phyloP scores from a whole-genome alignment of 1,140 invertebrate species.

The Zaprionus davidi region DNA sequence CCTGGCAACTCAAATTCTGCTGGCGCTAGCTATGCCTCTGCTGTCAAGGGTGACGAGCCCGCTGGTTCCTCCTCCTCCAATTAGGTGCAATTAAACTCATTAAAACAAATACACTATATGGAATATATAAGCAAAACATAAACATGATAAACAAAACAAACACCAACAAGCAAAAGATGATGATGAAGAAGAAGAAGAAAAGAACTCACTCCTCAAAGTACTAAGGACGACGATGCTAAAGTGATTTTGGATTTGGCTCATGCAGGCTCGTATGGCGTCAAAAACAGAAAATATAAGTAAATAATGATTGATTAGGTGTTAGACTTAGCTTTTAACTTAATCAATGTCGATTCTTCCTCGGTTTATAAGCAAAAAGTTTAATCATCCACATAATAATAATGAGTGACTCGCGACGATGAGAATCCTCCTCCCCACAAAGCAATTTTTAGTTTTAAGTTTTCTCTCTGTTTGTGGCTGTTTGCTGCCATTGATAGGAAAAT shows the following conservation, averaged over 20 bases:
- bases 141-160: slow-evolving; percentile 18
- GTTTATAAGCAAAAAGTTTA: slow-evolving; percentile 56
- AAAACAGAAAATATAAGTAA: slow-evolving; percentile 73
- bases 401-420: slow-evolving; percentile 25
- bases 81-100: slow-evolving; percentile 56
- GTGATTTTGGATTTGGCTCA: slow-evolving; percentile 70
- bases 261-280: slow-evolving; percentile 69
- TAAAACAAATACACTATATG: slow-evolving; percentile 18
- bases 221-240: slow-evolving; percentile 79
- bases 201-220: slow-evolving; percentile 81
- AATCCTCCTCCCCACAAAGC: slow-evolving; percentile 50
- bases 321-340: slow-evolving; percentile 76
- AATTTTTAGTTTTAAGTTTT: slow-evolving; percentile 69
- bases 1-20: slow-evolving; percentile 45
- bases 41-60: slow-evolving; percentile 77
- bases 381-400: slow-evolving; percentile 14
- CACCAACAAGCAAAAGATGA: slow-evolving; percentile 17
- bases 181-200: too few species aligned
- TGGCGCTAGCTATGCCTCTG: slow-evolving; percentile 73
- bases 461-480: slow-evolving; percentile 48
- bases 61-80: slow-evolving; percentile 60
- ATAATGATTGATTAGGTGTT: slow-evolving; percentile 72
- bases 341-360: slow-evolving; percentile 74
- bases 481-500: slow-evolving; percentile 65
- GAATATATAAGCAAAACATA: not conserved